Percentiles rank a stretch among this genome's conserved stretches.
Conservation (phyloP, 2,113 vertebrate species). For the Noturus placidus region DNA sequence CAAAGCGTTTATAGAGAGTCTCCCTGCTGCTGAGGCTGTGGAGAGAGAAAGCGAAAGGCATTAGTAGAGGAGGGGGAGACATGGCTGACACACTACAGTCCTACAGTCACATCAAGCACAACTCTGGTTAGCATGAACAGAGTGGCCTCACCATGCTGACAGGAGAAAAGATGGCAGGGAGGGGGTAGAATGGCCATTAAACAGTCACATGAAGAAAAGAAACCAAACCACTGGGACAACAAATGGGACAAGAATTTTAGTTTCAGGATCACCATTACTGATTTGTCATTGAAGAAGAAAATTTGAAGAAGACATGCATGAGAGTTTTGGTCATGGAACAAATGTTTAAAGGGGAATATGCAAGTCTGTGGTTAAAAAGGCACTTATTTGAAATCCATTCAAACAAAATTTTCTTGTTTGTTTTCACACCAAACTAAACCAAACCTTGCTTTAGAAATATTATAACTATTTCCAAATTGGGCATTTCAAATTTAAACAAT, state of each 20-base stretch:
- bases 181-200: conserved; percentile 78
- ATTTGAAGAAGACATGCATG: conserved; percentile 89
- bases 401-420: background rate
- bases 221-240: conserved; percentile 81
- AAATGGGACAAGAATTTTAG: conserved; percentile 82
- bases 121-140: conserved; percentile 74
- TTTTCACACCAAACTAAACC: background rate
- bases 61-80: conserved; percentile 74
- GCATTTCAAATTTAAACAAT: background rate
- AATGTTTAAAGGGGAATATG: conserved; percentile 90
- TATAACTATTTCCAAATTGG: too few species aligned
- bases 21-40: conserved; percentile 73
- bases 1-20: conserved; percentile 70
- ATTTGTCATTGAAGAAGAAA: conserved; percentile 75
- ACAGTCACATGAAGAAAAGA: conserved; percentile 75
- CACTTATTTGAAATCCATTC: background rate
- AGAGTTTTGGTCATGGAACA: conserved; percentile 85
- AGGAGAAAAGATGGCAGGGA: conserved; percentile 77
- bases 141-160: conserved; percentile 82
- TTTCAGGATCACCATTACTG: conserved; percentile 71
- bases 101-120: conserved; percentile 64
- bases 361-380: conserved; percentile 41
- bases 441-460: background rate
- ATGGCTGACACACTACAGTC: conserved; percentile 66
- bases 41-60: conserved; percentile 74